Conservation (phyloP, 1,140 invertebrate genomes). For the Macrobrachium rosenbergii region DNA sequence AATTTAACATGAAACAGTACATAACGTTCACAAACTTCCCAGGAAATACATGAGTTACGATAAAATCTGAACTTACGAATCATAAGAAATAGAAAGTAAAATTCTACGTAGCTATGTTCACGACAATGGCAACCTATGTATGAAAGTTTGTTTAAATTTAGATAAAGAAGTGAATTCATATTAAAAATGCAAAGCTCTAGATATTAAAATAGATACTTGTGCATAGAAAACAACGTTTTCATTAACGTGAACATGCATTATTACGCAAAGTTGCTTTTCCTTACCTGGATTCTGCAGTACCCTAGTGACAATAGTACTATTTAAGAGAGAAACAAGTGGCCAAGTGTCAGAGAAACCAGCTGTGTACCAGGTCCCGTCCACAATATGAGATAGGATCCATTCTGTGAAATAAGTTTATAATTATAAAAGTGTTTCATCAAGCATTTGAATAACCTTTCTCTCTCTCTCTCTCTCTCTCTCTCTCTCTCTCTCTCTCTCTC, state of each 20-base stretch:
- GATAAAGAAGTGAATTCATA: no score
- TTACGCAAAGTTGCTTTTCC: neutral
- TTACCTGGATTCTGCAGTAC: slow-evolving; percentile 19
- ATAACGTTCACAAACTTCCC: neutral
- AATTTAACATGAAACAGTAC: neutral
- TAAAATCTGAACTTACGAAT: no score
- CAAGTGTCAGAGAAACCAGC: slow-evolving; percentile 52
- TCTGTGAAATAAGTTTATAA: neutral
- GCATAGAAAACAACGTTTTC: no score
- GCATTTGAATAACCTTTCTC: neutral
- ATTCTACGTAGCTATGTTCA: no score
- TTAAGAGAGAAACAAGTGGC: slow-evolving; percentile 40
- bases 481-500: neutral
- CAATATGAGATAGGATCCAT: slow-evolving; percentile 46
- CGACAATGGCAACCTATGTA: no score
- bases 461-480: neutral
- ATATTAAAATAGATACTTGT: no score
- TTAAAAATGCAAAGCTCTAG: no score
- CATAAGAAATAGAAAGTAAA: no score
- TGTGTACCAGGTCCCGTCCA: slow-evolving; percentile 46
- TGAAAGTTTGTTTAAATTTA: no score
- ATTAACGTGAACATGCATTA: no score
- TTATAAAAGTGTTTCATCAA: neutral
- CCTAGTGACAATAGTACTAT: slow-evolving; percentile 16
- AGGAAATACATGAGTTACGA: no score